Evolutionary conservation across 2,888 invertebrate species (phyloP), one percentile per base, ranked within the genome.

Genomic region (Branchellion lobata): DNA sequence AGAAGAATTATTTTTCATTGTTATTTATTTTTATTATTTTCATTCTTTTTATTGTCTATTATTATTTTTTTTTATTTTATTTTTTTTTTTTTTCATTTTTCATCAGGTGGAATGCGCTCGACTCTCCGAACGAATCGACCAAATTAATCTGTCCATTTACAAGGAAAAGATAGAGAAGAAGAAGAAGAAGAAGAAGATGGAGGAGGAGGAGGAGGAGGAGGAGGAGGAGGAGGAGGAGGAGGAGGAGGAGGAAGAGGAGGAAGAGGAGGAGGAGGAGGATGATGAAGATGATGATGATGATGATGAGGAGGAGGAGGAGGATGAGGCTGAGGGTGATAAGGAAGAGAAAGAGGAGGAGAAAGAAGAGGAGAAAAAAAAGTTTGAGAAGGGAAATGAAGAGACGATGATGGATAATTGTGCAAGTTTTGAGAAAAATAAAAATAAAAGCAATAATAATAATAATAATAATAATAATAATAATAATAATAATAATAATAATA

Each of bases 401-500:
- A 74, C 24, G 18, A 57, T 57, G 40, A 40, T 51, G 27, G 51
- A 29, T 36, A 0, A 3, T 11, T 34, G 11, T 24, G 8, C 14
- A 33, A 31, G 31, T 36, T 29, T 0, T 0, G 71, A n/a, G 72
- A n/a, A 72, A 33, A 34, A 36, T 68, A 68, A 27, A 0, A 68
- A 27, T 68, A 68, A 18, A 14, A 27, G 24, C 31, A 68, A 68
- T n/a, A 68, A 47, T 11, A 47, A 47, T 47, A 47, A 47, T 47
- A 47, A 47, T 47, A 47, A 47, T 8, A 47, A 47, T 47, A 47
- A 47, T 47, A 68, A 68, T n/a, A 68, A 68, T 68, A 27, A 68
- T n/a, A n/a, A 72, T 72, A 1, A 36, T 47, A 18, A 47, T 47
- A n/a, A 24, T 24, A 57, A n/a, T 57, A 24, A n/a, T 57, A 57